Base-by-base conservation (phyloP, 2,113 vertebrate species). In the Upupa epops region DNA sequence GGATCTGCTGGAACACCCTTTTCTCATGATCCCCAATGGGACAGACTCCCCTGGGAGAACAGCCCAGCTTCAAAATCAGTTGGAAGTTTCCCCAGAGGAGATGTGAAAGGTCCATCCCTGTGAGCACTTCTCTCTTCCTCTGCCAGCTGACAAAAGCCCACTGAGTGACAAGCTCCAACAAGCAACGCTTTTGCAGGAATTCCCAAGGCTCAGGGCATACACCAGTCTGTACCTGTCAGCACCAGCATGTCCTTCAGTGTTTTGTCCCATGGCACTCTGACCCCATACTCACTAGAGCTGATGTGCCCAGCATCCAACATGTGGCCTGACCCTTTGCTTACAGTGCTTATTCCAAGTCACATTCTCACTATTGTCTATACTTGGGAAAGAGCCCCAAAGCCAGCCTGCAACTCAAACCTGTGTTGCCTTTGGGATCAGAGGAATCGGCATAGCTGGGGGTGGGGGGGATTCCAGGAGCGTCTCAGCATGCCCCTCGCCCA, bases 401-500 rank as follows among this genome's bases (percentile, higher is more conserved):
- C 19, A 65, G 29, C 26, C 70, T 79, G 29, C 0, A 8, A 52
- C 11, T 29, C 46, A 31, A 68, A 8, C 29, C 18, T 2, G 31
- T 29, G 40, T 3, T 0, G 2, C 60, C 26, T 42, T 13, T 0
- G 0, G 40, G 79, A 68, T 31, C 22, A 34, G 31, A 49, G 72
- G 15, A 70, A 59, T 11, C 3, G 0, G 77, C 17, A 21, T 1
- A 79, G 70, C 15, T 80, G 90, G 46, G 37, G 70, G 80, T 1
- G 45, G 84, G 88, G n/a, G 74, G 83, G 90, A 86, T 81, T 88
- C 90, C 93, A 54, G 76, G 61, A 77, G 16, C 60, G 76, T 76
- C 83, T 79, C 10, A 11, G 88, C 78, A 60, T 76, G 81, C 82
- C 81, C 89, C 75, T 85, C 37, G 11, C 93, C 86, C 90, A 91